Percentiles rank a stretch among this genome's conserved stretches.
Conservation (phyloP, 2,797 vertebrate species). For the Sarcoramphus papa region DNA sequence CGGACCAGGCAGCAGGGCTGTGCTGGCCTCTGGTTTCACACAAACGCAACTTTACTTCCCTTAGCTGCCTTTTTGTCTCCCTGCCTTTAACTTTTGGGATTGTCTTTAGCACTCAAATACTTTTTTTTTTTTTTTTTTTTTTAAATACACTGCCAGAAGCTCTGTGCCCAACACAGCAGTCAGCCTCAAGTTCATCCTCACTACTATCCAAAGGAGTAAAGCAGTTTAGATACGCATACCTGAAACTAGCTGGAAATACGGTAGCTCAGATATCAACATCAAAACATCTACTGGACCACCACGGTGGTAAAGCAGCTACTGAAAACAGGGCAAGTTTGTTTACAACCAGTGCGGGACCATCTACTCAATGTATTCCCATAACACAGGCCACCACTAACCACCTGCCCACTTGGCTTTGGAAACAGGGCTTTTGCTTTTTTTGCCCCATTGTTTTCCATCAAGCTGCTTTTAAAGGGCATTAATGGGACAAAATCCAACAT, state of each 20-base stretch:
- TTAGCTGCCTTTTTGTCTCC: neutral
- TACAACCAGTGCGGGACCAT: neutral
- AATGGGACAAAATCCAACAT: neutral
- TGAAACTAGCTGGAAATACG: neutral
- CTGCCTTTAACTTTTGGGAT: neutral
- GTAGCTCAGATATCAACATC: neutral
- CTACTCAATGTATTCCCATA: neutral
- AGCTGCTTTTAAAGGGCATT: neutral
- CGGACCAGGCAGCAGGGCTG: neutral
- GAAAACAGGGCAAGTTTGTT: neutral
- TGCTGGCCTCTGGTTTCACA: neutral
- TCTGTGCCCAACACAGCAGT: neutral
- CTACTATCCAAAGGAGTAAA: neutral
- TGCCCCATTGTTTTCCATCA: neutral
- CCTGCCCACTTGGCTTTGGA: neutral
- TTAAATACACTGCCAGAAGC: neutral
- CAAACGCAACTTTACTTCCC: neutral
- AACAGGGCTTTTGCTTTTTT: neutral
- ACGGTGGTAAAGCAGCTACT: neutral
- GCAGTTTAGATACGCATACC: neutral
- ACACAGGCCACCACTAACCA: accelerated
- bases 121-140: neutral
- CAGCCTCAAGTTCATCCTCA: neutral
- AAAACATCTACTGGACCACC: neutral
- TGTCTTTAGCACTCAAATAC: neutral